Base-by-base conservation (phyloP, 2,888 invertebrate genomes). In the Lasioglossum vierecki region DNA sequence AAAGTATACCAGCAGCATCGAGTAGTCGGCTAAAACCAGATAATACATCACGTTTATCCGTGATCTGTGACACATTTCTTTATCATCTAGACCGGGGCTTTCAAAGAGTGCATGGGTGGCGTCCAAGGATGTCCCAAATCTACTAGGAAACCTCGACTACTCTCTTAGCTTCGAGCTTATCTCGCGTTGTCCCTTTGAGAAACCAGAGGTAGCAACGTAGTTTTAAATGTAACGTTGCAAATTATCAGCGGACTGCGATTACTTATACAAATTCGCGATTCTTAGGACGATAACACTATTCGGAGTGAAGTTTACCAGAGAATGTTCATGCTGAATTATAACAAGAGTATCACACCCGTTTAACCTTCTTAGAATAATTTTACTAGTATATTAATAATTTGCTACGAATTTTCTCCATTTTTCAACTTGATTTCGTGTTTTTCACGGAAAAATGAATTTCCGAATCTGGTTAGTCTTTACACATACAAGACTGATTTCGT, bases 1-100 rank as follows among this genome's bases (percentile, higher is more conserved):
- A 92, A 98, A 97, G 92, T 97, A 97, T 0, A 97, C 97, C 93
- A 97, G 95, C 30, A 97, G 95, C 96, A 97, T 97, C 76, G 97
- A 97, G 93, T 97, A 97, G 91, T 97, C 96, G 78, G 96, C 97
- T 97, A 94, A 53, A 95, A 95, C 86, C 83, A 80, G 22, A 68
- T n/a, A 77, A 77, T 49, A 73, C 18, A 6, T 76, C 49, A 9
- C 15, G 1, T 76, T 30, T 11, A 53, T 15, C 22, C n/a, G 39
- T 49, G 35, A 60, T 30, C 70, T n/a, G 15, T n/a, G 70, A 49
- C 30, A 15, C 26, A 39, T 66, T 39, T 75, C n/a, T 39, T 22
- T 63, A 39, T 66, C 18, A 13, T 39, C 22, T 22, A 68, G 78
- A 44, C 44, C 18, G 30, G 15, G 15, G 13, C 11, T 30, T 63